These are phyloP conservation scores for Globodera rostochiensis DNA, from an alignment of 1,140 invertebrate species.

Conservation along the genomic window DNA sequence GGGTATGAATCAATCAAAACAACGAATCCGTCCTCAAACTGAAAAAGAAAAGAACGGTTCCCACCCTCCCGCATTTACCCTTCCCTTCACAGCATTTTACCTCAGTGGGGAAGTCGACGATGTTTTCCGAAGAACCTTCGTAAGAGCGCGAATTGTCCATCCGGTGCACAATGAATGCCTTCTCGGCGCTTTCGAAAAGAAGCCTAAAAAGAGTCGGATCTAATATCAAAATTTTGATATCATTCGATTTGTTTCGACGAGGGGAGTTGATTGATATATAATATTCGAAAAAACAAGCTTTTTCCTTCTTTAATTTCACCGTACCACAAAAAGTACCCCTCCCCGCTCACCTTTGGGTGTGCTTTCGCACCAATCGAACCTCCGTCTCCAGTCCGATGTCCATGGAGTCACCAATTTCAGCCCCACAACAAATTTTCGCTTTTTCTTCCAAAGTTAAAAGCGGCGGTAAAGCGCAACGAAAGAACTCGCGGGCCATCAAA, in stretches of 20 bases:
- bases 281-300: too few species aligned
- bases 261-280: too few species aligned
- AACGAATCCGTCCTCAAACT: conserved; percentile 36
- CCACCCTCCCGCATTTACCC: neutral
- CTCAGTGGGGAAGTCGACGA: conserved; percentile 45
- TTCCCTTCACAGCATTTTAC: neutral
- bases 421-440: conserved; percentile 1
- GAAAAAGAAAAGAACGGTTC: conserved; percentile 28
- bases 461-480: conserved; percentile 41
- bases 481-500: conserved; percentile 37
- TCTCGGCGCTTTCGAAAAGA: conserved; percentile 39
- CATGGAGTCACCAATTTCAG: neutral
- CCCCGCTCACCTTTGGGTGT: conserved; percentile 40
- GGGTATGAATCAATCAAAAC: conserved; percentile 29
- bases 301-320: neutral
- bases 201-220: conserved; percentile 43
- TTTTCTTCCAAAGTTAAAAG: conserved; percentile 32
- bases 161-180: conserved; percentile 43
- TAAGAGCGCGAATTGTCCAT: conserved; percentile 41
- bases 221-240: neutral
- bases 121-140: conserved; percentile 32
- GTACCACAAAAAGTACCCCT: too few species aligned
- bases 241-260: too few species aligned
- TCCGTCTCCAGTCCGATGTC: conserved; percentile 15
- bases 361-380: conserved; percentile 46